Conservation (phyloP, 2,113 vertebrate species). For the Ceyx melanurus region DNA sequence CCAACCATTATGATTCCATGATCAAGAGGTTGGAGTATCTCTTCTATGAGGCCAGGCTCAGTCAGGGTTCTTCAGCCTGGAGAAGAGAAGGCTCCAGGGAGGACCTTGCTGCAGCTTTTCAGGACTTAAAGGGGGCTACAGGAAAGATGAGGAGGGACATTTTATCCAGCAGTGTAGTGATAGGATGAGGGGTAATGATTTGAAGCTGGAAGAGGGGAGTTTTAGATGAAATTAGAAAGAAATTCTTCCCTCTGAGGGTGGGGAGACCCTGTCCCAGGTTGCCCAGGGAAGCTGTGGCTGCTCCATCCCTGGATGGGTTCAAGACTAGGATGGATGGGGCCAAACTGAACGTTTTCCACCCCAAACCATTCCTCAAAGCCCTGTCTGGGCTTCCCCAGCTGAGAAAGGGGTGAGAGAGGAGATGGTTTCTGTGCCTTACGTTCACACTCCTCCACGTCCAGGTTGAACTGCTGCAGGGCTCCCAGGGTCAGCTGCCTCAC, state of each 20-base stretch:
- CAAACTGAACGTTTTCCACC: neutral
- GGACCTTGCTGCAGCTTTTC: neutral
- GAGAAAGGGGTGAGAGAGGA: fast-evolving
- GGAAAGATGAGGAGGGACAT: neutral
- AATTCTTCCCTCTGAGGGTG: neutral
- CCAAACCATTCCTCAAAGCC: neutral
- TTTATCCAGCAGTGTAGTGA: neutral
- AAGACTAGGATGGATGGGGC: neutral
- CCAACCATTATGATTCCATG: no score
- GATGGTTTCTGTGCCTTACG: slow-evolving; percentile 77
- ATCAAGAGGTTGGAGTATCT: neutral
- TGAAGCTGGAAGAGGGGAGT: neutral
- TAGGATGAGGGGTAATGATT: neutral
- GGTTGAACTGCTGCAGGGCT: slow-evolving; percentile 91
- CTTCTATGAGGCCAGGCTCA: neutral
- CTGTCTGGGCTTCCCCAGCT: no score
- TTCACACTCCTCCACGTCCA: slow-evolving; percentile 94
- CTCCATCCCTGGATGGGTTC: neutral
- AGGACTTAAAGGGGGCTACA: neutral
- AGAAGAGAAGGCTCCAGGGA: neutral
- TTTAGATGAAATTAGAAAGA: neutral
- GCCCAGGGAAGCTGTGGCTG: neutral
- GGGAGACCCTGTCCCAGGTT: neutral
- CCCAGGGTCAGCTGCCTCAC: slow-evolving; percentile 92
- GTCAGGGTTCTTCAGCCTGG: neutral